phyloP scores from a whole-genome alignment of 37 sponge, comb jelly and placozoan genomes.

The Agelas oroides region DNA sequence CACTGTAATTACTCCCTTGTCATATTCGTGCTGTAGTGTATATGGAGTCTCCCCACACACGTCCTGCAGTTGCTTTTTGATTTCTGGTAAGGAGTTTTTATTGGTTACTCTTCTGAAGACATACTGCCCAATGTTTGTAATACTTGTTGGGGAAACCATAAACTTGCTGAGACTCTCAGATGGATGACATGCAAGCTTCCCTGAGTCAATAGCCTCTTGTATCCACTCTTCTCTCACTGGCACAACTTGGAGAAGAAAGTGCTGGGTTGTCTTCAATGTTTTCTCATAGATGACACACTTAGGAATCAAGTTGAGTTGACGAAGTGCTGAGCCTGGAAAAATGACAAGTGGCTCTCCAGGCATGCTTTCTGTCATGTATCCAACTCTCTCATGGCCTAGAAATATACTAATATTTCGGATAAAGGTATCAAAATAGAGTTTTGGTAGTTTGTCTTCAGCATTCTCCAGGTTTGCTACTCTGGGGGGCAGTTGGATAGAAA shows the following conservation, averaged over 20 bases:
- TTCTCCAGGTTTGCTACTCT: neutral
- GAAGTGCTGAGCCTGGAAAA: slow-evolving; percentile 60
- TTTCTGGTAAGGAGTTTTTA: neutral
- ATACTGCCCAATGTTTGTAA: slow-evolving; percentile 27
- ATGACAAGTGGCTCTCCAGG: slow-evolving; percentile 36
- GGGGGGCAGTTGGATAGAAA: neutral
- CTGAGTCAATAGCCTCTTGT: slow-evolving; percentile 54
- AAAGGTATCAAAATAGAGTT: slow-evolving; percentile 63
- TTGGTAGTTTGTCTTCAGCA: slow-evolving; percentile 38
- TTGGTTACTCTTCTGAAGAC: slow-evolving; percentile 4
- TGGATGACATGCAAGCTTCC: slow-evolving; percentile 39
- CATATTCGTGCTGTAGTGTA: neutral
- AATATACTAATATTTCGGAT: slow-evolving; percentile 45
- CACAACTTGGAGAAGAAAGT: slow-evolving; percentile 64
- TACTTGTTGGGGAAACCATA: slow-evolving; percentile 26
- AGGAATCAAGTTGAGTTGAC: slow-evolving; percentile 36
- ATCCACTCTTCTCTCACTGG: slow-evolving; percentile 81
- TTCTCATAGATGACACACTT: slow-evolving; percentile 65
- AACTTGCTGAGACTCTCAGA: neutral
- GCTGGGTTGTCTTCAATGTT: slow-evolving; percentile 68
- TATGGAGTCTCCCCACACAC: neutral
- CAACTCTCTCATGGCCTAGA: slow-evolving; percentile 64
- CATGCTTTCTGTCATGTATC: slow-evolving; percentile 48
- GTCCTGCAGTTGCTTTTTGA: neutral
- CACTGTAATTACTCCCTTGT: slow-evolving; percentile 28